phyloP scores from a whole-genome alignment of 2,888 invertebrate genomes.

The Drosophila aldrichi region DNA sequence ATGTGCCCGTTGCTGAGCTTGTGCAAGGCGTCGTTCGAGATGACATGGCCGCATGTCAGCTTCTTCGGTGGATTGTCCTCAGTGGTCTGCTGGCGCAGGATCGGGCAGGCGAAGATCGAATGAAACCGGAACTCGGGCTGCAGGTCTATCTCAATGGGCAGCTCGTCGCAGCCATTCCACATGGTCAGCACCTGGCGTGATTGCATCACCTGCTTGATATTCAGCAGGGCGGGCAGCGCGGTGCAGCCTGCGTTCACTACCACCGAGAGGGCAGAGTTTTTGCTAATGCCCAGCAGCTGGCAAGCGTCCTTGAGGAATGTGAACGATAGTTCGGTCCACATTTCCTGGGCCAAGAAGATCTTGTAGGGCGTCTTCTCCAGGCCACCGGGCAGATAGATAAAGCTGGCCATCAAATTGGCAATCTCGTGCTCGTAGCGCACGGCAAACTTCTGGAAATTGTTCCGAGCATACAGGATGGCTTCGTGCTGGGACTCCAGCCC shows the following conservation, averaged over 20 bases:
- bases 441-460: constrained; percentile 93
- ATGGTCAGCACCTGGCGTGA: constrained; percentile 95
- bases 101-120: constrained; percentile 99
- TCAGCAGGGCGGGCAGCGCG: constrained; percentile 96
- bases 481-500: constrained; percentile 89
- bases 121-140: constrained; percentile 96
- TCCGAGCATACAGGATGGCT: constrained; percentile 94
- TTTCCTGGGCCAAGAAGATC: constrained; percentile 90
- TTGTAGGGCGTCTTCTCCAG: constrained; percentile 92
- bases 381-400: constrained; percentile 92
- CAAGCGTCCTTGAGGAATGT: constrained; percentile 97
- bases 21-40: constrained; percentile 97
- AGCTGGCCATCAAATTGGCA: constrained; percentile 94
- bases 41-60: constrained; percentile 98
- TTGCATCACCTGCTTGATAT: constrained; percentile 96
- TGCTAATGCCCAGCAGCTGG: constrained; percentile 94
- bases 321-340: constrained; percentile 93
- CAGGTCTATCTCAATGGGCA: constrained; percentile 98
- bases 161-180: constrained; percentile 97
- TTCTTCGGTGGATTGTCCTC: constrained; percentile 99
- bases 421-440: constrained; percentile 92
- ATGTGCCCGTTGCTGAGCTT: constrained; percentile 97
- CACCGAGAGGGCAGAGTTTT: constrained; percentile 95
- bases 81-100: constrained; percentile 97
- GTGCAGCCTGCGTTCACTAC: constrained; percentile 97